Evolutionary conservation across 1,140 invertebrate genomes (phyloP).

Genomic region (Amyelois transitella): DNA sequence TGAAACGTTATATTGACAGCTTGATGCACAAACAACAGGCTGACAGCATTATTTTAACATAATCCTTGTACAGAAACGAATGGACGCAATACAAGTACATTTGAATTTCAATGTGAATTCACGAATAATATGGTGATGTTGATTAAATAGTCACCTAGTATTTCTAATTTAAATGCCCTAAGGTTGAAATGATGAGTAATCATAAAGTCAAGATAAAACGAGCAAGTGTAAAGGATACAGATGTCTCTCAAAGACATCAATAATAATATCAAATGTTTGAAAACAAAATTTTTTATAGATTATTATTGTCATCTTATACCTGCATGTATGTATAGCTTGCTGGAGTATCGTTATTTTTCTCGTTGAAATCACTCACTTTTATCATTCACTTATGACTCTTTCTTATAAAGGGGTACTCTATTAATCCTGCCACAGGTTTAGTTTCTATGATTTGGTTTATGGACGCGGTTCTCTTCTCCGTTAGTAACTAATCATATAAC

Average conservation of each 20-base stretch:
- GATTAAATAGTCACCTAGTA: slow-evolving; percentile 55
- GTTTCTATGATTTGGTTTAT: no score
- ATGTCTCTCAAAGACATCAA: background rate
- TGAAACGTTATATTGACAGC: slow-evolving; percentile 72
- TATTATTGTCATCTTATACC: background rate
- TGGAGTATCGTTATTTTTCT: no score
- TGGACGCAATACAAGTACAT: slow-evolving; percentile 59
- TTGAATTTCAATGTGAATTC: slow-evolving; percentile 68
- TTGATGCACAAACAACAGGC: slow-evolving; percentile 68
- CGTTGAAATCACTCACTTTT: no score
- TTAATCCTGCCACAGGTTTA: no score
- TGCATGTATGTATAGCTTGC: no score
- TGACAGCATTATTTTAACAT: slow-evolving; percentile 71
- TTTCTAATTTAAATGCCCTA: slow-evolving; percentile 54
- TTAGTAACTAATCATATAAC: no score
- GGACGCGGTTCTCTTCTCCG: no score
- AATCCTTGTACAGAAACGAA: slow-evolving; percentile 68
- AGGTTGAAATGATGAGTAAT: slow-evolving; percentile 36
- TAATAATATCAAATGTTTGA: background rate
- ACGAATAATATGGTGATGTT: slow-evolving; percentile 53
- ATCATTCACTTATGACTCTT: no score
- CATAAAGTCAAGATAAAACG: slow-evolving; percentile 3
- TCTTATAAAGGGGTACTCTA: no score
- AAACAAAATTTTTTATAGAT: background rate
- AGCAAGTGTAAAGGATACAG: slow-evolving; percentile 1